Base-by-base conservation (phyloP, 2,113 vertebrate species). In the Gasterosteus nipponicus region DNA sequence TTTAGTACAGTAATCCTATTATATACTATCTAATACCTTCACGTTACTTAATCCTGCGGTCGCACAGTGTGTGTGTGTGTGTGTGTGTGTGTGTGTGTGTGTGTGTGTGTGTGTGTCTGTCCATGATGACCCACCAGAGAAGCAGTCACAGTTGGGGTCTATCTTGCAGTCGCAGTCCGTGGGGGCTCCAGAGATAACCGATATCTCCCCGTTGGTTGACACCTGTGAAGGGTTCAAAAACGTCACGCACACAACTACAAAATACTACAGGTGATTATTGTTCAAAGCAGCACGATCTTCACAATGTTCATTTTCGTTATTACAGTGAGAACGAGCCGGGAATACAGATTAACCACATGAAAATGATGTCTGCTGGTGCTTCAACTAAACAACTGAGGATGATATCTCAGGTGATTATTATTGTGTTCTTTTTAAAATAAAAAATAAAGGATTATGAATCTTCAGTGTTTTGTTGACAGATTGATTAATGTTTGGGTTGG, bases 131-230 rank as follows among this genome's bases (percentile, higher is more conserved):
- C 91, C 81, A 98, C 98, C 98, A 78, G 98, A 97, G 90, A 98
- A 99, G 80, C 98, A 99, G 91, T 99, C 97, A 87, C 97, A 99
- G 91, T 98, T 98, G 81, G 97, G 97, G 87, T 99, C 97, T 87
- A 99, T 99, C 94, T 99, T 99, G 90, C 98, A 99, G 94, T 99
- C 98, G 56, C 98, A 99, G 77, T 98, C 97, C 0, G 96, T 97
- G 0, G 96, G 96, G 3, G 96, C 95, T 70, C 98, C 98, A 1
- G 96, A 96, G 5, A 99, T 93, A 35, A 98, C 46, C 1, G 96
- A 96, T 73, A 99, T 98, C 88, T 99, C 97, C 0, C 98, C 98
- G 0, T 99, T 98, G 92, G 96, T 97, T 19, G 96, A 97, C 89
- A 99, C 97, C 92, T 93, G 92, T 62, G 59, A 78, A 77, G 60